These are phyloP conservation scores for Borostomias antarcticus DNA, from an alignment of 2,797 vertebrate species.

Conservation along the genomic window DNA sequence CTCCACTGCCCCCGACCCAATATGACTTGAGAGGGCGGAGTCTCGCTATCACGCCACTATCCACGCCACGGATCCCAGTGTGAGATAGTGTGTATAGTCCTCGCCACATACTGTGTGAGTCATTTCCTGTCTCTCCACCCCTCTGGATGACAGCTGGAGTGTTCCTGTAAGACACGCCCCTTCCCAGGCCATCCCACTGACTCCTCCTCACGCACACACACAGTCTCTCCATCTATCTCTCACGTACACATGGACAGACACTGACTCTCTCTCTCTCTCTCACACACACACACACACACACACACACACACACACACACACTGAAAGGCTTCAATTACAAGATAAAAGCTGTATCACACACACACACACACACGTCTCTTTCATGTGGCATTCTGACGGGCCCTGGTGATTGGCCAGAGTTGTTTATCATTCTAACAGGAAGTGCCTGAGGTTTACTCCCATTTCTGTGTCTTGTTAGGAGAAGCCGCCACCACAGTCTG, in stretches of 20 bases:
- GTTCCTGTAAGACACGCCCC: neutral
- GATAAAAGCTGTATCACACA: neutral
- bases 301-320: neutral
- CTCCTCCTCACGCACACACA: neutral
- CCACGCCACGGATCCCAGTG: too few species aligned
- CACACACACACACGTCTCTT: neutral
- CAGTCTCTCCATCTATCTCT: neutral
- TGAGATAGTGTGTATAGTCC: too few species aligned
- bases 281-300: neutral
- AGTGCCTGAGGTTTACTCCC: neutral
- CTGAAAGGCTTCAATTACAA: neutral
- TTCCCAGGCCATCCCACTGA: neutral
- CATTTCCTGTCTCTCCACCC: too few species aligned
- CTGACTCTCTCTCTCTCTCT: neutral
- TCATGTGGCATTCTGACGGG: neutral
- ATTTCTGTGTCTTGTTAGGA: neutral
- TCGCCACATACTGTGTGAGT: neutral
- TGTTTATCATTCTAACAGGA: neutral
- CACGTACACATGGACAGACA: neutral
- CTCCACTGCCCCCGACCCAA: too few species aligned
- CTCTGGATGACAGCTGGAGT: neutral
- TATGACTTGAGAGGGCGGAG: too few species aligned
- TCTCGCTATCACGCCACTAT: too few species aligned
- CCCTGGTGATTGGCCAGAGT: neutral
- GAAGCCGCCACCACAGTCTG: neutral